Evolutionary conservation across 2,797 vertebrate genomes (phyloP).

Genomic region (Rhadinocentrus ornatus): DNA sequence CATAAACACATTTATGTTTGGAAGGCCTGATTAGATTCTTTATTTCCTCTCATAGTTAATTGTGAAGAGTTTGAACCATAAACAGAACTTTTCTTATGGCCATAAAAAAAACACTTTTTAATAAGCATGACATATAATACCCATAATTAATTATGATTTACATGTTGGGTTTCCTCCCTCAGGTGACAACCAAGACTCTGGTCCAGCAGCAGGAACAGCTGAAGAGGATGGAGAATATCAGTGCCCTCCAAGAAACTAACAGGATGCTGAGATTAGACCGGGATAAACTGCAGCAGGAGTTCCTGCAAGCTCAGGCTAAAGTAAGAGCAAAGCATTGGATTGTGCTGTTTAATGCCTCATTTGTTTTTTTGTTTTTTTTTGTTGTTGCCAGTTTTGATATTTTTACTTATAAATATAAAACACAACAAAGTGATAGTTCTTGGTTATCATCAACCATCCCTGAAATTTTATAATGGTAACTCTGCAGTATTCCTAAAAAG

Average conservation of each 20-base stretch:
- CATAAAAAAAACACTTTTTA: neutral
- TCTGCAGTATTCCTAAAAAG: neutral
- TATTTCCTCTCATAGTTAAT: neutral
- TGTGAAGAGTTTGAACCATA: neutral
- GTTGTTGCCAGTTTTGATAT: neutral
- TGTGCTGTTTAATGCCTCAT: neutral
- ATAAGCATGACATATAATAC: neutral
- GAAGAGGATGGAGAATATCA: constrained; percentile 93
- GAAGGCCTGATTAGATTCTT: neutral
- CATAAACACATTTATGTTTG: neutral
- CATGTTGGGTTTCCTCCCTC: neutral
- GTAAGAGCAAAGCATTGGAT: constrained; percentile 65
- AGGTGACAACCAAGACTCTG: constrained; percentile 92
- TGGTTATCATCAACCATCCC: neutral
- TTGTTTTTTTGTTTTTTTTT: too few relatives aligned
- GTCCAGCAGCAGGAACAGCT: constrained; percentile 93
- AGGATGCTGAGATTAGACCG: constrained; percentile 90
- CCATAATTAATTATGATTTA: neutral
- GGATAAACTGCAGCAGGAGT: constrained; percentile 90
- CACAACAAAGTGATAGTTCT: neutral
- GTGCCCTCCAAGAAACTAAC: constrained; percentile 90
- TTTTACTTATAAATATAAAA: neutral
- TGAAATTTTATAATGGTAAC: neutral
- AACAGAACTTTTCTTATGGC: neutral
- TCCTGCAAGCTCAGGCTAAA: constrained; percentile 92